A percentile compares a stretch with the other conserved stretches of the same genome.
These are phyloP conservation scores for Fragum whitleyi DNA, from an alignment of 2,888 invertebrate species.

Conservation along the genomic window DNA sequence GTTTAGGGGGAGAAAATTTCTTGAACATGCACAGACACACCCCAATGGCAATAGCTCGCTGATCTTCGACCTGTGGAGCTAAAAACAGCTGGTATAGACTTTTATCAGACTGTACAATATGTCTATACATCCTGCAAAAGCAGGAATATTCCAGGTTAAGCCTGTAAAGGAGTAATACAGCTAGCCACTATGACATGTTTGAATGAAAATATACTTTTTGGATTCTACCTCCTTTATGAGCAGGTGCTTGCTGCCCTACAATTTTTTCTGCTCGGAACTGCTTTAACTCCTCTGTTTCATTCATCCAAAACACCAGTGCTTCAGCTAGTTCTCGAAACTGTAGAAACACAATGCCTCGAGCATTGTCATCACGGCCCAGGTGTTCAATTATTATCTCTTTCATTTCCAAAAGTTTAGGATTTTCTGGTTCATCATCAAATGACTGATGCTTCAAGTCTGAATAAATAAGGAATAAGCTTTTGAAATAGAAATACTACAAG, in stretches of 20 bases:
- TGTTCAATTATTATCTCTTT: conserved; percentile 66
- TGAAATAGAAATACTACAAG: neutral
- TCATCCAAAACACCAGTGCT: conserved; percentile 79
- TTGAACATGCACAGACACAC: too few species aligned
- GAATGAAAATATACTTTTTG: too few species aligned
- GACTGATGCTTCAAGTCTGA: conserved; percentile 14
- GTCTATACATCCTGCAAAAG: too few species aligned
- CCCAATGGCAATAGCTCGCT: too few species aligned
- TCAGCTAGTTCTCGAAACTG: conserved; percentile 78
- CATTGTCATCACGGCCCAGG: conserved; percentile 42
- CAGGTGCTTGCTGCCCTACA: conserved; percentile 65
- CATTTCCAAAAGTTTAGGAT: conserved; percentile 77
- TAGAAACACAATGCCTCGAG: conserved; percentile 81
- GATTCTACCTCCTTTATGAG: conserved; percentile 42
- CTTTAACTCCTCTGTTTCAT: conserved; percentile 68
- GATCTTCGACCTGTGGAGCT: too few species aligned
- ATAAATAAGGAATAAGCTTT: neutral
- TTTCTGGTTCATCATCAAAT: conserved; percentile 52
- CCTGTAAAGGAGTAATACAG: too few species aligned
- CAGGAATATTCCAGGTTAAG: too few species aligned
- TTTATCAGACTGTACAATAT: too few species aligned
- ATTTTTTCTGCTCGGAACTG: conserved; percentile 69
- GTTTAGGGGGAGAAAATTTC: too few species aligned
- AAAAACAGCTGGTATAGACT: too few species aligned
- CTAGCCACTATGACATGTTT: too few species aligned